Percentiles rank a stretch among this genome's conserved stretches.
These are phyloP conservation scores for Hycleus cichorii DNA, from an alignment of 1,140 invertebrate genomes.

Conservation along the genomic window DNA sequence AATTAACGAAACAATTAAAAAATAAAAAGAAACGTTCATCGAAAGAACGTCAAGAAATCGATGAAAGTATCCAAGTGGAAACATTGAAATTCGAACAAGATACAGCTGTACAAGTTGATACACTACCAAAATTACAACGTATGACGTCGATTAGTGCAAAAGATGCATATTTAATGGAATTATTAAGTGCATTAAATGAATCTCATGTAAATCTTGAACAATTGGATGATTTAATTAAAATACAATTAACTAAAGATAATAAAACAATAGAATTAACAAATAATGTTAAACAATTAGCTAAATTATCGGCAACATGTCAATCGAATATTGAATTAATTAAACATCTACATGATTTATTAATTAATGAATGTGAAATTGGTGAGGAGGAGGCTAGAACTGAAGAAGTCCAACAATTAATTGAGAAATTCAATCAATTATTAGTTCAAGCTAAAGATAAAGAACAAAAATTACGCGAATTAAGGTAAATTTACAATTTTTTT, in stretches of 20 bases:
- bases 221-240: constrained; percentile 47
- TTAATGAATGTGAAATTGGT: constrained; percentile 63
- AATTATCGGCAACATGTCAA: constrained; percentile 60
- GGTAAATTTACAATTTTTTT: constrained; percentile 43
- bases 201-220: constrained; percentile 49
- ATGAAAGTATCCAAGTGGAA: constrained; percentile 60
- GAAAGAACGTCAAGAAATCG: constrained; percentile 40
- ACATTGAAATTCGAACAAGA: constrained; percentile 69
- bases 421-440: constrained; percentile 62
- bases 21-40: not conserved
- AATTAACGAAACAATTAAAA: constrained; percentile 41
- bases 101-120: constrained; percentile 70
- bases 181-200: constrained; percentile 59
- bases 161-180: constrained; percentile 69
- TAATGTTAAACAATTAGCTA: constrained; percentile 51
- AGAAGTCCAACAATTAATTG: constrained; percentile 56
- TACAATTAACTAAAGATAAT: constrained; percentile 46
- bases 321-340: constrained; percentile 68
- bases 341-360: constrained; percentile 65
- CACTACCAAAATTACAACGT: constrained; percentile 48
- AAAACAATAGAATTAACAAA: constrained; percentile 45
- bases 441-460: constrained; percentile 64
- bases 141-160: constrained; percentile 63
- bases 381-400: constrained; percentile 56
- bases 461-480: constrained; percentile 63